Conservation (phyloP, 2,888 invertebrate species). For the Acrobasis suavella region DNA sequence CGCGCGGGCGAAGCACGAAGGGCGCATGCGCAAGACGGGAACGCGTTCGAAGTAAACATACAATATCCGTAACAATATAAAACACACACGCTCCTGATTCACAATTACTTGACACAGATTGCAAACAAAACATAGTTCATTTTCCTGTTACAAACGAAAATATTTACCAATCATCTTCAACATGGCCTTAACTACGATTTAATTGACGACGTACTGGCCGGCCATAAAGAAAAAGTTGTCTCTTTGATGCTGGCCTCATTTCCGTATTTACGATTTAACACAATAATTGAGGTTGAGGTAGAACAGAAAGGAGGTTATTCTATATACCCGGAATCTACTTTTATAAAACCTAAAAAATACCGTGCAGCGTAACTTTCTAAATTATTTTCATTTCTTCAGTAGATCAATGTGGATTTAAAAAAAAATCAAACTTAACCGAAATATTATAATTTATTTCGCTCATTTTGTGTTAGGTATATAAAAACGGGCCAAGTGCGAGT, state of each 20-base stretch:
- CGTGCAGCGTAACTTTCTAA: neutral
- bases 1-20: conserved; percentile 38
- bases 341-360: neutral
- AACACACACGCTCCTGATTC: neutral
- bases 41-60: conserved; percentile 34
- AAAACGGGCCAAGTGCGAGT: no score
- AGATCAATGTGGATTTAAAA: no score
- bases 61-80: neutral
- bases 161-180: no score
- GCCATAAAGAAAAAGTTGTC: neutral
- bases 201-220: neutral
- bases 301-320: neutral
- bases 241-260: conserved; percentile 4
- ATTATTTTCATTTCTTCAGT: no score
- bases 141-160: no score
- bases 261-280: neutral
- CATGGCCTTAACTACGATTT: no score
- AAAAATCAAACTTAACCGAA: no score
- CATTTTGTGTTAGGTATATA: no score
- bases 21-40: conserved; percentile 48
- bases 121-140: neutral
- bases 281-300: neutral
- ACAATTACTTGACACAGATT: neutral
- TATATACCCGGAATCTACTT: neutral
- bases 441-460: no score